phyloP scores from a whole-genome alignment of 1,140 invertebrate genomes.

The Psix sp. region DNA sequence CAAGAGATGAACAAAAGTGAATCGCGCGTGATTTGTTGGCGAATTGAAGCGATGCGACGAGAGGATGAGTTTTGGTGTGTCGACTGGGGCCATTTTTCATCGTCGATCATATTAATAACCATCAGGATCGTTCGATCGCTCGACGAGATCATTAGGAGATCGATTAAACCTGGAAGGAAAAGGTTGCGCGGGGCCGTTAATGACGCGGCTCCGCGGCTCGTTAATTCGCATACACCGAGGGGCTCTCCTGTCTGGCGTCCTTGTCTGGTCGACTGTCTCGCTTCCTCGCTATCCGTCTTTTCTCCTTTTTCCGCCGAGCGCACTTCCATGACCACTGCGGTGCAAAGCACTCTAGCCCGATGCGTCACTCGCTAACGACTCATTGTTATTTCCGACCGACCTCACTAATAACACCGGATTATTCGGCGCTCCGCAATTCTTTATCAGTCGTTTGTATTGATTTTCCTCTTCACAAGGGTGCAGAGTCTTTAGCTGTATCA shows the following conservation, averaged over 20 bases:
- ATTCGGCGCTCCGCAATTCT: slow-evolving; percentile 24
- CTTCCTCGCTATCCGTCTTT: slow-evolving; percentile 6
- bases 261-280: slow-evolving; percentile 25
- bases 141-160: slow-evolving; percentile 62
- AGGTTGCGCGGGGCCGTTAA: slow-evolving; percentile 56
- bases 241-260: not conserved
- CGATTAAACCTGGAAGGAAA: slow-evolving; percentile 60
- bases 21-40: slow-evolving; percentile 30
- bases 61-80: slow-evolving; percentile 27
- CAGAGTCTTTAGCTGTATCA: too few relatives aligned
- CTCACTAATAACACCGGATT: slow-evolving; percentile 40
- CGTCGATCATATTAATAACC: slow-evolving; percentile 61
- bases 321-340: slow-evolving; percentile 23
- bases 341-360: slow-evolving; percentile 15
- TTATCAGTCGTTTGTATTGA: slow-evolving; percentile 9
- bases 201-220: slow-evolving; percentile 52
- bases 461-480: slow-evolving; percentile 24
- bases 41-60: slow-evolving; percentile 30
- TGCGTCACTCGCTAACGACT: slow-evolving; percentile 49
- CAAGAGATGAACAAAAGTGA: slow-evolving; percentile 7
- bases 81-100: slow-evolving; percentile 55
- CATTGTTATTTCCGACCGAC: slow-evolving; percentile 44
- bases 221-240: slow-evolving; percentile 51
- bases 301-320: slow-evolving; percentile 19
- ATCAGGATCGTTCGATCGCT: slow-evolving; percentile 63